These are phyloP conservation scores for Protobothrops flavoviridis DNA, from an alignment of 2,113 vertebrate species.

Conservation along the genomic window DNA sequence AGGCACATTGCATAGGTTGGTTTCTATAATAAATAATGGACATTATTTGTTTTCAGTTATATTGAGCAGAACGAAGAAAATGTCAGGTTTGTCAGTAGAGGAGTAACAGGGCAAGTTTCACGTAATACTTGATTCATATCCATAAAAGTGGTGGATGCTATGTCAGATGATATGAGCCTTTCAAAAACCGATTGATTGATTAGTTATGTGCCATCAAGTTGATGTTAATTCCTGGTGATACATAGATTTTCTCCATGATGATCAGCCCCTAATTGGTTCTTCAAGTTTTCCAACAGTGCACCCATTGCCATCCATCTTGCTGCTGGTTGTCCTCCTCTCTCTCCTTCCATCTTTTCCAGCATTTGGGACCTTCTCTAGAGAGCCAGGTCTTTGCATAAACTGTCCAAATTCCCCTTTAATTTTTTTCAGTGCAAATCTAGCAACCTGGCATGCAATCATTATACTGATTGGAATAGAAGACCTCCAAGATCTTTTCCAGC, in stretches of 20 bases:
- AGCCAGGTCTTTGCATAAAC: not conserved
- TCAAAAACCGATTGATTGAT: not conserved
- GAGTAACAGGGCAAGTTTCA: not conserved
- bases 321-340: not conserved
- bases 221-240: too few relatives aligned
- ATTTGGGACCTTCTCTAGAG: not conserved
- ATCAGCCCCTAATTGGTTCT: not conserved
- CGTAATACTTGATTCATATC: not conserved
- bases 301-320: not conserved
- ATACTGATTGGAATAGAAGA: too few relatives aligned
- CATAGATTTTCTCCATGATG: not conserved
- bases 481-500: not conserved
- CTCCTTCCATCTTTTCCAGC: not conserved
- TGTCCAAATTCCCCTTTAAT: not conserved
- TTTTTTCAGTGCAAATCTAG: not conserved
- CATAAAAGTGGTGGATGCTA: not conserved
- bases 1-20: not conserved
- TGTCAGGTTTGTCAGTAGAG: not conserved
- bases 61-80: not conserved
- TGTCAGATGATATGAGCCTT: not conserved
- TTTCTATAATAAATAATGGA: not conserved
- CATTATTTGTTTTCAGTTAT: not conserved
- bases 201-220: too few relatives aligned
- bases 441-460: not conserved
- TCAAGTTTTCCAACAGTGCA: not conserved